Conservation (phyloP, 2,113 vertebrate species). For the Tupaia tana region DNA sequence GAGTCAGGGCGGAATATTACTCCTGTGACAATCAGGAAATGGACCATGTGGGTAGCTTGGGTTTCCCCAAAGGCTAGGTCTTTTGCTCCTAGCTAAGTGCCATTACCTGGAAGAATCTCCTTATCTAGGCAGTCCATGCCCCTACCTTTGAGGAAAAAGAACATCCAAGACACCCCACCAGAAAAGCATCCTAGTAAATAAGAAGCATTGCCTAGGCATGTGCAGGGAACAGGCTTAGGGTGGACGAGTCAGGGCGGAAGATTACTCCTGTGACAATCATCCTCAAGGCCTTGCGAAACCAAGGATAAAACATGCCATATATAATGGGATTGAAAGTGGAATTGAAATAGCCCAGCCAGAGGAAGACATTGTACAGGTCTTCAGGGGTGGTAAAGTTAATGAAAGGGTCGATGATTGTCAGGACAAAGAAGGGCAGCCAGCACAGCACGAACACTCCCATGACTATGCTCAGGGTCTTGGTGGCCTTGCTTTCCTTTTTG, state of each 20-base stretch:
- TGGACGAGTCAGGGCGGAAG: conserved; percentile 59
- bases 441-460: conserved; percentile 72
- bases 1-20: conserved; percentile 65
- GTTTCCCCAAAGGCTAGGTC: neutral
- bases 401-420: conserved; percentile 65
- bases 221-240: conserved; percentile 49
- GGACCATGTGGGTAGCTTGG: neutral
- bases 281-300: conserved; percentile 73
- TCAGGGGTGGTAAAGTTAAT: conserved; percentile 67
- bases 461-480: conserved; percentile 69
- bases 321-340: conserved; percentile 74
- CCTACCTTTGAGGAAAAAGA: neutral
- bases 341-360: conserved; percentile 79
- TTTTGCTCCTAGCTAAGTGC: neutral
- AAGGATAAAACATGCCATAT: conserved; percentile 77
- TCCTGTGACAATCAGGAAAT: conserved; percentile 51
- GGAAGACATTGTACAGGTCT: conserved; percentile 68
- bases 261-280: conserved; percentile 65
- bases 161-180: neutral
- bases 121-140: neutral
- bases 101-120: neutral
- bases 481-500: conserved; percentile 77
- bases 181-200: neutral
- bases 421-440: conserved; percentile 76
- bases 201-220: neutral